These are phyloP conservation scores for Xylota sylvarum DNA, from an alignment of 2,888 invertebrate genomes.

Conservation along the genomic window DNA sequence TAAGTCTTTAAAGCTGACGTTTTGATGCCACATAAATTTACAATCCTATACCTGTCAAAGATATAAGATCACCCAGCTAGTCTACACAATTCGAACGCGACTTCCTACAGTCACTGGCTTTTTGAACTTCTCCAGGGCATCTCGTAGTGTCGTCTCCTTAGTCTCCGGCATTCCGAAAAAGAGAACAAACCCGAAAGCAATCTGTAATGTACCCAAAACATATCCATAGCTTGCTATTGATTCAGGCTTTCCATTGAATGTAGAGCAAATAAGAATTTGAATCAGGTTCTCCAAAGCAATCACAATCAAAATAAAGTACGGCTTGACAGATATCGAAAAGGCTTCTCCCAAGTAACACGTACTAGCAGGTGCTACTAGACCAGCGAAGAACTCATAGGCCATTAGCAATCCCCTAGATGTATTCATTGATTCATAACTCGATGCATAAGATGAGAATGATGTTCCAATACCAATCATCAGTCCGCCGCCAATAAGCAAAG, in stretches of 20 bases:
- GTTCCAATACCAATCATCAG: conserved; percentile 72
- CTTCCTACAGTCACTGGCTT: not conserved
- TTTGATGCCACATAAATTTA: no score
- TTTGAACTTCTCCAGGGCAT: conserved; percentile 78
- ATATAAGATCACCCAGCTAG: no score
- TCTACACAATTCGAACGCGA: not conserved
- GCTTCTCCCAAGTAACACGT: conserved; percentile 81
- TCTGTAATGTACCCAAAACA: conserved; percentile 78
- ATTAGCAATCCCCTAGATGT: conserved; percentile 59
- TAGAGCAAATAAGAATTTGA: conserved; percentile 44
- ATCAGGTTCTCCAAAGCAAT: conserved; percentile 80
- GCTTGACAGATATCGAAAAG: conserved; percentile 80
- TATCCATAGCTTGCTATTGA: conserved; percentile 77
- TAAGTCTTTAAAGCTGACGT: no score
- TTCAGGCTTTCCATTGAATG: not conserved
- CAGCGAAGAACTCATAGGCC: conserved; percentile 80
- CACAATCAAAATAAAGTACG: conserved; percentile 78
- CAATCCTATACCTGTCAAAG: no score
- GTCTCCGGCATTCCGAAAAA: conserved; percentile 81
- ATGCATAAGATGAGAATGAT: conserved; percentile 55
- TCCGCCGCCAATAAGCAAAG: conserved; percentile 76
- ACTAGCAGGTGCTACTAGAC: conserved; percentile 79
- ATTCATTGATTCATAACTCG: conserved; percentile 37
- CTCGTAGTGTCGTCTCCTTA: conserved; percentile 78
- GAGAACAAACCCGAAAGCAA: conserved; percentile 76